A percentile compares a stretch with the other conserved stretches of the same genome.
Conservation (phyloP, 2,797 vertebrate species). For the Microcaecilia unicolor region DNA sequence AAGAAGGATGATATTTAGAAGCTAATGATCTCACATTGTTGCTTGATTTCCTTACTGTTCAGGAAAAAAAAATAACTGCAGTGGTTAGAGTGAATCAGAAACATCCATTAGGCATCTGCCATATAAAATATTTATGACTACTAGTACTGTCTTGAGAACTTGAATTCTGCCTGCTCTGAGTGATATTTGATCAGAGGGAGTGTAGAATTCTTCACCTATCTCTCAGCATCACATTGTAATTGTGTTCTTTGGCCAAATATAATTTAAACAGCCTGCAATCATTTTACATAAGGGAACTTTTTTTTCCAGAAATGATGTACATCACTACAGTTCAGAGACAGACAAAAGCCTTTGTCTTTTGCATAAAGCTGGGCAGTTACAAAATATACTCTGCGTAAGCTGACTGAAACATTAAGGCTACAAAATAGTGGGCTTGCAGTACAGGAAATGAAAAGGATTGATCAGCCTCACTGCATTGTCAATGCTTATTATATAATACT, state of each 20-base stretch:
- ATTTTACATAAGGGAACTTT: constrained; percentile 17
- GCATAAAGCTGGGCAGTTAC: neutral
- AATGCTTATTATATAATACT: too few relatives aligned
- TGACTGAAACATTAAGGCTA: too few relatives aligned
- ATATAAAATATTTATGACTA: constrained; percentile 33
- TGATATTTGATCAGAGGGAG: constrained; percentile 26
- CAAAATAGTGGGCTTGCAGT: too few relatives aligned
- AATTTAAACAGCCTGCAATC: constrained; percentile 24
- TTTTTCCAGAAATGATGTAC: constrained; percentile 6
- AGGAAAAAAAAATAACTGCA: neutral
- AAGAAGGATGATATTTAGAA: neutral
- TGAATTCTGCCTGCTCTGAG: constrained; percentile 21
- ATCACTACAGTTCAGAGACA: too few relatives aligned
- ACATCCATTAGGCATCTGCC: constrained; percentile 15
- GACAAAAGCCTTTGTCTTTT: constrained; percentile 8
- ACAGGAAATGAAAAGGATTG: too few relatives aligned
- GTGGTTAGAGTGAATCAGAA: constrained; percentile 9
- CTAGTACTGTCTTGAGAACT: constrained; percentile 19
- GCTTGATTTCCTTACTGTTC: neutral
- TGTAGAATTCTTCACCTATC: constrained; percentile 11
- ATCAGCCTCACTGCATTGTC: too few relatives aligned
- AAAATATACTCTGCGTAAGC: neutral
- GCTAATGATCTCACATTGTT: neutral
- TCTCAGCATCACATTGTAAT: neutral
- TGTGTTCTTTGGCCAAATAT: constrained; percentile 26